These are phyloP conservation scores for Physella acuta DNA, from an alignment of 1,140 invertebrate species.

Conservation along the genomic window DNA sequence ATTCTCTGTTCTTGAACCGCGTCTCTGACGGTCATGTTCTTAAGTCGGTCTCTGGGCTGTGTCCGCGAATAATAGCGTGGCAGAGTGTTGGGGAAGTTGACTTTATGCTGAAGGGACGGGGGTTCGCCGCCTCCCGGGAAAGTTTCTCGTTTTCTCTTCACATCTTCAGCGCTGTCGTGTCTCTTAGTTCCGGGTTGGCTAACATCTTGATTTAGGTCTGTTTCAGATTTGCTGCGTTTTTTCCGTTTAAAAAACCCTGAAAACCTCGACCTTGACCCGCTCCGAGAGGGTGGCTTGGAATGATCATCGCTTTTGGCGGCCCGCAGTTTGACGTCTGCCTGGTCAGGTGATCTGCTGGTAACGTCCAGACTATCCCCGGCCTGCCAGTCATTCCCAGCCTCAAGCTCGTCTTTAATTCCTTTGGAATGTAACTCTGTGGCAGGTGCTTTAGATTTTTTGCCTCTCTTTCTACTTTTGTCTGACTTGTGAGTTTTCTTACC, in stretches of 20 bases:
- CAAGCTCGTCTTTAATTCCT: background rate
- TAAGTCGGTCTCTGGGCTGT: conserved; percentile 29
- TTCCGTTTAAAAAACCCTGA: conserved; percentile 29
- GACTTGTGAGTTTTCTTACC: background rate
- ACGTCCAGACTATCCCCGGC: background rate
- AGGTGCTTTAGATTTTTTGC: background rate
- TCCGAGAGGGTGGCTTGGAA: conserved; percentile 29
- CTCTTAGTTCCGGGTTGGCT: background rate
- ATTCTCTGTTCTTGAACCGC: conserved; percentile 24
- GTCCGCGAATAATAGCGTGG: conserved; percentile 21
- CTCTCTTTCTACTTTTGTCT: background rate
- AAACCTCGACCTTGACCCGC: conserved; percentile 29
- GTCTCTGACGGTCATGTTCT: conserved; percentile 33
- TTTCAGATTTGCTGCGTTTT: conserved; percentile 28
- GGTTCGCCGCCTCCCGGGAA: too few relatives aligned
- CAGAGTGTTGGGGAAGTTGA: conserved; percentile 13
- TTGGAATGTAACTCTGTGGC: background rate
- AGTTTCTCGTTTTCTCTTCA: background rate
- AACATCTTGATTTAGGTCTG: conserved; percentile 18
- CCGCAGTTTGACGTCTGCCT: background rate
- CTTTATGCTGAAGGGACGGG: background rate
- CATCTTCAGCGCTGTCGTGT: conserved; percentile 18
- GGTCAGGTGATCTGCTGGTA: background rate
- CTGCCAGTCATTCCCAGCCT: background rate
- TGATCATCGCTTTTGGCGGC: conserved; percentile 3